Base-by-base conservation (phyloP, 2,888 invertebrate species). In the Tenthredo notha region DNA sequence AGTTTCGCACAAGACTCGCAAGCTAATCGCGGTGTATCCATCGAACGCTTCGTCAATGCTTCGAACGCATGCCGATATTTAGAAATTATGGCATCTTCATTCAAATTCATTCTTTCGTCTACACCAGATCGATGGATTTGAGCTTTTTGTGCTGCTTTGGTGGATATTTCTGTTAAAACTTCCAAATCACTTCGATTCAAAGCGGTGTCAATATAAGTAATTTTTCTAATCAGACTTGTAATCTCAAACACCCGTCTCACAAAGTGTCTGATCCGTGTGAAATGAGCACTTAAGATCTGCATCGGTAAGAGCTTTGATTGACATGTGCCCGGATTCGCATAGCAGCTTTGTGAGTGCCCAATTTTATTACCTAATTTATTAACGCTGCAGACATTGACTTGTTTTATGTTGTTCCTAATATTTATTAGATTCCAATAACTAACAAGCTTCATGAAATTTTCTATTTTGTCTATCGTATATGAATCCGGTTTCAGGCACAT, bases 1-100 rank as follows among this genome's bases (percentile, higher is more conserved):
- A 90, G 84, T 72, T 88, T 89, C 84, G 88, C 86, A 84, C 89
- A 89, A 50, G 87, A 88, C 43, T 87, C 72, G 75, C 88, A 89
- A 12, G 74, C 54, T 58, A 80, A 75, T 6, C 15, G 33, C 10
- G 89, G 89, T 50, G 75, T 47, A 86, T 89, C 89, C 29, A 85
- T 65, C 33, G 33, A 33, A 33, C 33, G 33, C 33, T 33, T 33
- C 33, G 33, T 33, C 33, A 33, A 33, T 33, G 78, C 78, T 58
- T 85, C 82, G 70, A 88, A 88, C 10, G 88, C 87, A 21, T 74
- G 75, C 15, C 18, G 37, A 86, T 86, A 86, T 21, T 43, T 75
- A 1, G 18, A 7, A 25, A 84, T 84, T n/a, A 90, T 85, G 4
- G 61, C 72, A 12, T 87, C 85, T 85, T 89, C 88, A 75, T 88